Evolutionary conservation across 2,888 invertebrate species (phyloP).

Genomic region (Azorinus chamasolen): DNA sequence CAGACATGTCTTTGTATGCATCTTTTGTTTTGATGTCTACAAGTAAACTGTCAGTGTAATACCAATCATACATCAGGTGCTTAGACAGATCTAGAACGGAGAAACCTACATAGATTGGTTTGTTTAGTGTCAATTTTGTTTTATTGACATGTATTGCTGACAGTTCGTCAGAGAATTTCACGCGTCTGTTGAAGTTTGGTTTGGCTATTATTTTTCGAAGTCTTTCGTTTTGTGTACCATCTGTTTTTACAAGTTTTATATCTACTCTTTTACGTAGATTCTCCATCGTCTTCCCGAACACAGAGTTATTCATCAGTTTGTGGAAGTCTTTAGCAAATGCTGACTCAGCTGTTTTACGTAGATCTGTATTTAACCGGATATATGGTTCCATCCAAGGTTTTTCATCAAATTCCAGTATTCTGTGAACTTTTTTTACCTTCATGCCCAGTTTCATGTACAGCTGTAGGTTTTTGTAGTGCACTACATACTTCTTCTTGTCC

Average conservation of each 20-base stretch:
- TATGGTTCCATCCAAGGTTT: slow-evolving; percentile 82
- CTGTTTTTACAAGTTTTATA: slow-evolving; percentile 33
- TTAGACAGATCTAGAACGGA: slow-evolving; percentile 44
- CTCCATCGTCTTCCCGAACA: slow-evolving; percentile 31
- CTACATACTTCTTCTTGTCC: slow-evolving; percentile 75
- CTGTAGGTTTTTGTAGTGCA: slow-evolving; percentile 83
- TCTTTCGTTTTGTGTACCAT: slow-evolving; percentile 29
- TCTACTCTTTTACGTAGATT: slow-evolving; percentile 30
- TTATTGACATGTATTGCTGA: slow-evolving; percentile 41
- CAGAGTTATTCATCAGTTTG: slow-evolving; percentile 42
- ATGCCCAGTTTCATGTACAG: slow-evolving; percentile 74
- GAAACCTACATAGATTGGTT: slow-evolving; percentile 52
- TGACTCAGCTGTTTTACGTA: slow-evolving; percentile 73
- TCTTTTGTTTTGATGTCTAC: no score
- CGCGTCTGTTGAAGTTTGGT: slow-evolving; percentile 32
- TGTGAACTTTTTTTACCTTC: slow-evolving; percentile 68
- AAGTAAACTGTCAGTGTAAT: no score
- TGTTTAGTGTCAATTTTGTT: slow-evolving; percentile 44
- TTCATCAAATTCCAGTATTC: slow-evolving; percentile 79
- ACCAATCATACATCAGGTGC: slow-evolving; percentile 72
- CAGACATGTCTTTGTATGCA: slow-evolving; percentile 81
- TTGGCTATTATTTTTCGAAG: slow-evolving; percentile 20
- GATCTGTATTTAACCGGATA: slow-evolving; percentile 78
- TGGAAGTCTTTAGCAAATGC: slow-evolving; percentile 28
- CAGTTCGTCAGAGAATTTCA: slow-evolving; percentile 40